phyloP scores from a whole-genome alignment of 2,888 invertebrate genomes.

The Eupeodes luniger region DNA sequence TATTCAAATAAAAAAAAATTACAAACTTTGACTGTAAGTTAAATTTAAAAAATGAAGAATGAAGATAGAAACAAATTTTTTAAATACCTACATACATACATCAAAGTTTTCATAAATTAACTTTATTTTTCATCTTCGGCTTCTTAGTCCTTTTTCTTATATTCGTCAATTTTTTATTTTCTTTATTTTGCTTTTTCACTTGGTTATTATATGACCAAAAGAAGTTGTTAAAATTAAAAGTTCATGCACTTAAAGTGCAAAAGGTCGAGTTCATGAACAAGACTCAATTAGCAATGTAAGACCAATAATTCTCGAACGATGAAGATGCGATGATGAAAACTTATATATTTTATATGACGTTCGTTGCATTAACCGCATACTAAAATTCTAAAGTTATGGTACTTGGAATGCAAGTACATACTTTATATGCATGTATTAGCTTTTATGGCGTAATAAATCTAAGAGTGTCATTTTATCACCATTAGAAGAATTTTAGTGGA shows the following conservation, averaged over 20 bases:
- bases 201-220: not conserved
- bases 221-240: not conserved
- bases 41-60: not conserved
- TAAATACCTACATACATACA: not conserved
- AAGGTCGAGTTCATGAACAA: not conserved
- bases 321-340: not conserved
- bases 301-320: not conserved
- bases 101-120: constrained; percentile 12
- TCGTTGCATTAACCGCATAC: not conserved
- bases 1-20: not conserved
- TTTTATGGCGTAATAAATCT: no score
- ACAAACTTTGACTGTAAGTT: not conserved
- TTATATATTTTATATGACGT: not conserved
- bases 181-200: no score
- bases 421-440: no score
- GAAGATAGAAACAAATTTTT: not conserved
- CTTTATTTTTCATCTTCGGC: not conserved
- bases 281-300: not conserved
- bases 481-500: no score
- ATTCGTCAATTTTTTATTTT: not conserved
- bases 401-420: no score
- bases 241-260: not conserved
- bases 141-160: not conserved
- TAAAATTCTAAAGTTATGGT: not conserved
- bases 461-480: no score